Evolutionary conservation across 2,888 invertebrate species (phyloP).

Genomic region (Lasioglossum zephyrum): DNA sequence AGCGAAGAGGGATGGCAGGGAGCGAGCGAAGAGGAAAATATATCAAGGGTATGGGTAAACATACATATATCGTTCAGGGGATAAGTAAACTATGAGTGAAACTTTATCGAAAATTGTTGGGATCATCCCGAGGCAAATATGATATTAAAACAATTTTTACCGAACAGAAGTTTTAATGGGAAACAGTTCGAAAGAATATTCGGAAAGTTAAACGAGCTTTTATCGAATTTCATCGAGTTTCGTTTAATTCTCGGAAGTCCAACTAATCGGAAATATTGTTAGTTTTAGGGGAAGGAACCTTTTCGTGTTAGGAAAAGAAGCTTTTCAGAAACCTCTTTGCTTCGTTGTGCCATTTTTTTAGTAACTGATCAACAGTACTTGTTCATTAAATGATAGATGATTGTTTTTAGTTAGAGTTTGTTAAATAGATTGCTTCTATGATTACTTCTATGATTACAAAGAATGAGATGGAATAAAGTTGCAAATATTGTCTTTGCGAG

Average conservation of each 20-base stretch:
- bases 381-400: background rate
- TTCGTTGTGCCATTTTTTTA: background rate
- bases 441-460: background rate
- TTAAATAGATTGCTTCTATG: background rate
- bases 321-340: background rate
- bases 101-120: slow-evolving; percentile 14
- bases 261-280: background rate
- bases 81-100: slow-evolving; percentile 14
- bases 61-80: background rate
- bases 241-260: background rate
- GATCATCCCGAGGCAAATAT: slow-evolving; percentile 1
- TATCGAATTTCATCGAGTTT: background rate
- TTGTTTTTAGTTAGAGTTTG: background rate
- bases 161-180: background rate
- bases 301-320: background rate
- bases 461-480: background rate
- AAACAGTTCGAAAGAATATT: background rate
- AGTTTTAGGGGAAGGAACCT: background rate
- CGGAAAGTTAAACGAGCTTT: background rate
- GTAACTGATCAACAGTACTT: background rate
- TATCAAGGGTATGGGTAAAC: background rate
- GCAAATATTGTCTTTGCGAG: background rate
- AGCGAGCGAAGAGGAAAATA: background rate
- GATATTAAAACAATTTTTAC: slow-evolving; percentile 11
- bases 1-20: background rate